Base-by-base conservation (phyloP, 1,140 invertebrate genomes). In the Elymnias hypermnestra region DNA sequence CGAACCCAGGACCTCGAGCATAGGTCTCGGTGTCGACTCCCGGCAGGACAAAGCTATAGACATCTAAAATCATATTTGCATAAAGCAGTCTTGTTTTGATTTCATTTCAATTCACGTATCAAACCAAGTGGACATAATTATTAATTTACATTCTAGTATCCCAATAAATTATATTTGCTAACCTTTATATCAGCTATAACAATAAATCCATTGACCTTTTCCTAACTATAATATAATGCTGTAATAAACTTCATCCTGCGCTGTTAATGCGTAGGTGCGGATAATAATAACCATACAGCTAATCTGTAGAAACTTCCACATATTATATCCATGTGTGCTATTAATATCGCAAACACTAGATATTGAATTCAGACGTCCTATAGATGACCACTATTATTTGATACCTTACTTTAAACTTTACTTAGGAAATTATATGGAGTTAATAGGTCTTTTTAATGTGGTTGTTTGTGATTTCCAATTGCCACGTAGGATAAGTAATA, bases 331-430 rank as follows among this genome's bases (percentile, higher is more conserved):
- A 51, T 18, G 36, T 19, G 25, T 43, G 66, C 67, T 63, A 64
- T 69, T 72, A 70, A 72, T 69, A 58, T 41, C 41, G 54, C 62
- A 57, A 67, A 69, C 55, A 48, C 57, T 37, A 51, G 57, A 59
- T 56, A 61, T 53, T 60, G 58, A 73, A 67, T 67, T 63, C 47
- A 57, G 64, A 61, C 43, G 22, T 10, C 28, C 18, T 36, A 39
- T 17, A 51, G 9, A 22, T 43, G 31, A 2, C 26, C 35, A 51
- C 9, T 13, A 13, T 33, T 15, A 28, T 31, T 31, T 40, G 44
- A n/a, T n/a, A n/a, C n/a, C n/a, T n/a, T n/a, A n/a, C n/a, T n/a
- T n/a, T n/a, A n/a, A n/a, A n/a, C n/a, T n/a, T n/a, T n/a, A n/a
- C n/a, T n/a, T n/a, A n/a, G n/a, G n/a, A n/a, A n/a, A n/a, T n/a